Base-by-base conservation (phyloP, 2,888 invertebrate genomes). In the Eristalinus sepulchralis region DNA sequence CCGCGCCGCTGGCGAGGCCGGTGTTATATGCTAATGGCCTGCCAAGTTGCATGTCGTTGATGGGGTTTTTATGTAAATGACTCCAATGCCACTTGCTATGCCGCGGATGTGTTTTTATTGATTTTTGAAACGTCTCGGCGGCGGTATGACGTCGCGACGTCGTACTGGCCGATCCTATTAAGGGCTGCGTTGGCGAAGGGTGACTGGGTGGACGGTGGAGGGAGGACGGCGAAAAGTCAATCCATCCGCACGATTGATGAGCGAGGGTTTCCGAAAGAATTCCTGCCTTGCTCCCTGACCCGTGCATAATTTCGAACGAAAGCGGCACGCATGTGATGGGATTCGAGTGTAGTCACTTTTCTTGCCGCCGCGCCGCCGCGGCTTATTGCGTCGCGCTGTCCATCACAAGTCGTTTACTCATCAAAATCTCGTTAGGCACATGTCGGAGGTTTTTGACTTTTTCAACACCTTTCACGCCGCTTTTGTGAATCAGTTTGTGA, bases 11-110 rank as follows among this genome's bases (percentile, higher is more conserved):
- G 27, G 27, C 27, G 34, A 60, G 31, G 59, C 55, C 64, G 11
- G 9, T 36, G 55, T 31, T 33, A 60, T 67, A 68, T 81, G 73
- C 62, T 60, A 78, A 83, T 80, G 60, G 22, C 67, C 73, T 72
- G 63, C 57, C 68, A 55, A 71, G 71, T 83, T 86, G 86, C 86
- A 86, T 86, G 86, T 59, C 34, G 78, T 34, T 86, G 75, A 86
- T 86, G 75, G 78, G 71, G 60, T 71, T 86, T 86, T 82, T 86
- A 86, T 86, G 86, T 71, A 70, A 86, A 86, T 86, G 24, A 47
- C 34, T 71, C 24, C 22, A 68, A 60, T 53, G 22, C 63, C 63
- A 82, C 78, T 82, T 82, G 73, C 67, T 63, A 78, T 86, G 73
- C 73, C 27, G n/a, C 27, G 70, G 72, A 78, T 71, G 78, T 70